Evolutionary conservation across 2,797 vertebrate species (phyloP), one percentile per base, ranked within the genome.

Genomic region (Hozukius guyotensis): DNA sequence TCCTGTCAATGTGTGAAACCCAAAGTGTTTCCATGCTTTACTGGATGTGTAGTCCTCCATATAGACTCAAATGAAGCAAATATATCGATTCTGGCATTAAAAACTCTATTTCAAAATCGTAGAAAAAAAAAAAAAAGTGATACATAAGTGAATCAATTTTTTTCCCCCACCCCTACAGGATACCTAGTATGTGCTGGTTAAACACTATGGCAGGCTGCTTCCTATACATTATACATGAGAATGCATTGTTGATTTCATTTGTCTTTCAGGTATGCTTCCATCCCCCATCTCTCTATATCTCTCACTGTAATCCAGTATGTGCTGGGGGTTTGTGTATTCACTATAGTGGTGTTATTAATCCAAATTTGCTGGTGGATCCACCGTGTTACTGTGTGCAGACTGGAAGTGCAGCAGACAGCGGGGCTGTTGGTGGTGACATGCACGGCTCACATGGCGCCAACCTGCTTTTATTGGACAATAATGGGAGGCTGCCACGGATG

Each of bases 381-480:
- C 49, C 4, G 0, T 75, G 55, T 78, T 29, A 31, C 46, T 16
- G 2, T 22, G 79, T 53, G 57, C 85, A 65, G 72, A 55, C 75
- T 70, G 86, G 82, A 83, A 83, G 62, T 0, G 68, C 76, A 69
- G 85, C 82, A 88, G 87, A 90, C 90, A 78, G 79, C 27, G 65
- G 75, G 71, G 76, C 78, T 83, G 88, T 75, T 63, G 79, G 83
- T 34, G 67, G 89, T 86, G 89, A 88, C 87, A 85, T 53, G 81
- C 52, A 68, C 13, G 22, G 80, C 87, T 90, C 87, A 72, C 80
- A 84, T 74, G 92, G 93, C 89, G 84, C 93, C 93, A 84, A 70
- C 75, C 75, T 80, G 78, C 84, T 92, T 91, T 93, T 93, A 93
- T 92, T 87, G 89, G 92, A 93, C 88, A 89, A 89, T 93, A 94